Evolutionary conservation across 2,113 vertebrate genomes (phyloP).

Genomic region (Chaetodon trifascialis): DNA sequence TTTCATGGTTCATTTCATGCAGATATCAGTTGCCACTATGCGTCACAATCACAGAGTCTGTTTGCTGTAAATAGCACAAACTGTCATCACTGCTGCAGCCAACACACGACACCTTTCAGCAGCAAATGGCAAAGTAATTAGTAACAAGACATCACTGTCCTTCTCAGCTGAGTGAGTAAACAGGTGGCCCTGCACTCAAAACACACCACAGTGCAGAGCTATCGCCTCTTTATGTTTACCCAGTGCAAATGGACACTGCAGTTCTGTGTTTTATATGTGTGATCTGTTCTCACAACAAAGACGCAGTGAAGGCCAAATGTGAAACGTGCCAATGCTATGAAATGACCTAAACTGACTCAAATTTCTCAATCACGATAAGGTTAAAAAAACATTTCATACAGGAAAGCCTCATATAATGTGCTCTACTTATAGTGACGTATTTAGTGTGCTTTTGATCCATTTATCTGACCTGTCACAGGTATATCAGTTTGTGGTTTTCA

Average conservation of each 20-base stretch:
- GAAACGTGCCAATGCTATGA: background rate
- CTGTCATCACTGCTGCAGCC: background rate
- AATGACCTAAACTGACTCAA: background rate
- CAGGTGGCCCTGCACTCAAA: background rate
- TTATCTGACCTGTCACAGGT: background rate
- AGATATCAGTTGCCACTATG: background rate
- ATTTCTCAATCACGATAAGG: background rate
- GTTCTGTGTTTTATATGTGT: background rate
- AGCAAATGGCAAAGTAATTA: background rate
- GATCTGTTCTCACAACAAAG: background rate
- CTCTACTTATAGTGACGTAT: background rate
- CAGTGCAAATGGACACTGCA: background rate
- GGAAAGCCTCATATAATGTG: background rate
- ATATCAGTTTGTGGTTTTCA: background rate
- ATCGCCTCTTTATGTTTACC: background rate
- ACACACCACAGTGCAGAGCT: background rate
- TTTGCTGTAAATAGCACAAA: background rate
- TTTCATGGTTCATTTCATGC: background rate
- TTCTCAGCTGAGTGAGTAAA: background rate
- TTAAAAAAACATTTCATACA: background rate
- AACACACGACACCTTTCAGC: background rate
- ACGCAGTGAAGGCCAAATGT: background rate
- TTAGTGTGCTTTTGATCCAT: background rate
- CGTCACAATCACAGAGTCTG: background rate
- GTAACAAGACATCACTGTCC: background rate